phyloP scores from a whole-genome alignment of 1,140 invertebrate genomes.

The Lepidostoma basale region DNA sequence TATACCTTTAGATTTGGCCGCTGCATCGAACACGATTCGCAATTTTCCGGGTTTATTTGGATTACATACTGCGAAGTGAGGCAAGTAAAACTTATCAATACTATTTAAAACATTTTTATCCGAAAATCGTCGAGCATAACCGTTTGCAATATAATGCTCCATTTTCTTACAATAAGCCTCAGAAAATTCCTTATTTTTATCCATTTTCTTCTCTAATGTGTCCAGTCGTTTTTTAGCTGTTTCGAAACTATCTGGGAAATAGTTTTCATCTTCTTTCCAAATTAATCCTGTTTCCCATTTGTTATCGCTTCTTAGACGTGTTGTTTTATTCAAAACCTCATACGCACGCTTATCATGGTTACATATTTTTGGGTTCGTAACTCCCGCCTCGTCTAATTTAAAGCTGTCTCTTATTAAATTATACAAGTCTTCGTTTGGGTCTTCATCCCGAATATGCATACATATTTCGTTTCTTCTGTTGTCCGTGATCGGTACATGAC shows the following conservation, averaged over 20 bases:
- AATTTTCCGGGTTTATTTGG: neutral
- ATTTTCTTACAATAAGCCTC: neutral
- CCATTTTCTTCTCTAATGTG: neutral
- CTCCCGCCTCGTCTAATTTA: neutral
- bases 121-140: too few species aligned
- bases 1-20: neutral
- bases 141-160: neutral
- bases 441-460: neutral
- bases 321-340: neutral
- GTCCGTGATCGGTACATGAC: too few species aligned
- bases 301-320: neutral
- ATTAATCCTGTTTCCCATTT: neutral
- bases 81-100: neutral
- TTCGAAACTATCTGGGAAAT: neutral
- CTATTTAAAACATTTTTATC: neutral
- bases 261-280: neutral
- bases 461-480: neutral
- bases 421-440: neutral
- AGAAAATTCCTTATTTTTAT: neutral
- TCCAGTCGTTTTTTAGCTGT: neutral
- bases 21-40: neutral
- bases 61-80: neutral
- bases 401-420: neutral
- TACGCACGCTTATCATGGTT: neutral
- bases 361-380: neutral